Evolutionary conservation across 2,797 vertebrate genomes (phyloP), one percentile per base, ranked within the genome.

Genomic region (Galago senegalensis): DNA sequence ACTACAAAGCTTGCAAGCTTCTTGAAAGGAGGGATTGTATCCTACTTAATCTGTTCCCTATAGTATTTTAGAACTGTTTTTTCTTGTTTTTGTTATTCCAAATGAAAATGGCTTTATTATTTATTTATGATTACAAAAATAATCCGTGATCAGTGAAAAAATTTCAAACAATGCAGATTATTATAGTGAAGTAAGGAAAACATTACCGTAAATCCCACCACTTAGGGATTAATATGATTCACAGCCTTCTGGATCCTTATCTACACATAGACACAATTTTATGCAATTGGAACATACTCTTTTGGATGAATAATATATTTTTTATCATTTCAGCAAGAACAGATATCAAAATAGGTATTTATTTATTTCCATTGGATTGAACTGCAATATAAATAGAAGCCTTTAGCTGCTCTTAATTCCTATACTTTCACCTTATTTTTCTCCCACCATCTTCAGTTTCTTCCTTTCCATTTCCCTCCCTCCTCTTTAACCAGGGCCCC

Each of bases 81-180:
- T 6, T 63, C 63, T 97, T 92, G 9, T 70, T 73, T 89, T 93
- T 67, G 58, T 76, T 95, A 53, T 17, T 34, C 43, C 25, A 77
- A 75, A 79, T 46, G 37, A 94, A 95, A 95, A 76, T 81, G 60
- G 37, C 67, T 73, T 93, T 89, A 75, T 61, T 65, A 89, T 49
- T 94, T 69, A 94, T 72, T 93, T 94, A 3, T 90, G 58, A 86
- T 86, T 85, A 88, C 86, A 94, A 88, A 95, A 80, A 80, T 37
- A 75, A 88, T 31, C 29, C 63, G 84, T 61, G 31, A 18, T 46
- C 87, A 82, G 77, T 82, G 14, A 82, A 34, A 95, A 96, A 80
- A 67, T 61, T 85, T 77, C 84, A 69, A 93, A 90, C 18, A 90
- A 72, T 53, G 91, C 16, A 83, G 37, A 93, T 82, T 83, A 85